phyloP scores from a whole-genome alignment of 64 coral and sea anemone species.

The Montipora foliosa region DNA sequence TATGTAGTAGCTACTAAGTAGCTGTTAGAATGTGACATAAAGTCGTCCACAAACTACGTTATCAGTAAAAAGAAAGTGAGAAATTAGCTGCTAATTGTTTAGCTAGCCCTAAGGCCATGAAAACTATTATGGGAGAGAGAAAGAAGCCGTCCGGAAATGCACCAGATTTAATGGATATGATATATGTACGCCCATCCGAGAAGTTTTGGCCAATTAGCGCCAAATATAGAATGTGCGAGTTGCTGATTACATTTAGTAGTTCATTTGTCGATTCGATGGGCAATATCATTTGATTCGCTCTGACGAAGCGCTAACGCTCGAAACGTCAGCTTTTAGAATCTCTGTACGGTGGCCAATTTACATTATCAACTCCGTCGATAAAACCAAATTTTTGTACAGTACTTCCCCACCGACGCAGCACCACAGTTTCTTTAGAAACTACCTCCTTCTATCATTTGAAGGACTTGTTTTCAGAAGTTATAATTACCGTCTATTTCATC shows the following conservation, averaged over 20 bases:
- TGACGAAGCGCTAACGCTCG: too few relatives aligned
- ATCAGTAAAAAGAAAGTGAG: not conserved
- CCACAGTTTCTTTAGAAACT: too few relatives aligned
- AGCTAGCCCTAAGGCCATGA: not conserved
- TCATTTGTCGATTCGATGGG: not conserved
- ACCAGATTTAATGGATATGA: not conserved
- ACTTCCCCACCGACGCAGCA: too few relatives aligned
- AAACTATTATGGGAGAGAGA: not conserved
- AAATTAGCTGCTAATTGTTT: not conserved
- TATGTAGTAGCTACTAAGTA: not conserved
- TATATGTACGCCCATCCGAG: not conserved
- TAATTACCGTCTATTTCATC: too few relatives aligned
- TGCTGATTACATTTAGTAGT: not conserved
- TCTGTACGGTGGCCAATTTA: too few relatives aligned
- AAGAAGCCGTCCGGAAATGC: constrained; percentile 1
- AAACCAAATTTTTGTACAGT: too few relatives aligned
- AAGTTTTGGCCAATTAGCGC: not conserved
- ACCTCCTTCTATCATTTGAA: too few relatives aligned
- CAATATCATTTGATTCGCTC: too few relatives aligned
- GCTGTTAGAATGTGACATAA: not conserved
- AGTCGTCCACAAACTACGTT: not conserved
- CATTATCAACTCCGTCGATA: too few relatives aligned
- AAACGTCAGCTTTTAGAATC: too few relatives aligned
- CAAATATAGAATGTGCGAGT: not conserved
- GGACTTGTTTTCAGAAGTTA: too few relatives aligned